Percentiles rank a stretch among this genome's conserved stretches.
These are phyloP conservation scores for Typhlichthys eigenmanni DNA, from an alignment of 2,797 vertebrate species.

Conservation along the genomic window DNA sequence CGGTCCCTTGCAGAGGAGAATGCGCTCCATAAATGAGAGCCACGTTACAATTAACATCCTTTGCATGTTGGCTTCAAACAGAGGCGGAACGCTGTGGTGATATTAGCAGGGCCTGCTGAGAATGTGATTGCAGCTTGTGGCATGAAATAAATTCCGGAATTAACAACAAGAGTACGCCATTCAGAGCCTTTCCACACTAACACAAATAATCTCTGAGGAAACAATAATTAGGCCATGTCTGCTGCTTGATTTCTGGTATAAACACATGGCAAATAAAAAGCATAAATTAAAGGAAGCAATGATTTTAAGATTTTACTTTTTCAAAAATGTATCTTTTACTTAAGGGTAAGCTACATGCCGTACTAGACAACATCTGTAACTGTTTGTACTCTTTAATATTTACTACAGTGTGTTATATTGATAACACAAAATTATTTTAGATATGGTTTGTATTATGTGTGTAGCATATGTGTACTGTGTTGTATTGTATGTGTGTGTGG, in stretches of 20 bases:
- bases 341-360: too few relatives aligned
- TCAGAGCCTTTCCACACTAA: slow-evolving; percentile 47
- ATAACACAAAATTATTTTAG: too few relatives aligned
- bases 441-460: too few relatives aligned
- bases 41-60: slow-evolving; percentile 28
- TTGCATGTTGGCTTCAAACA: slow-evolving; percentile 41
- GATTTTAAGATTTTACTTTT: too few relatives aligned
- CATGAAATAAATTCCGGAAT: slow-evolving; percentile 59
- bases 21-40: slow-evolving; percentile 8
- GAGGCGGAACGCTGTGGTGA: slow-evolving; percentile 51
- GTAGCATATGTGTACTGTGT: not conserved
- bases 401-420: not conserved
- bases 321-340: not conserved
- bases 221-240: slow-evolving; percentile 32
- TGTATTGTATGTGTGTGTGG: not conserved
- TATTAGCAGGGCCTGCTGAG: slow-evolving; percentile 51
- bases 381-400: slow-evolving; percentile 13
- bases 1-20: slow-evolving; percentile 44
- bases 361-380: too few relatives aligned
- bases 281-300: slow-evolving; percentile 1
- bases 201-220: slow-evolving; percentile 27
- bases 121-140: slow-evolving; percentile 62
- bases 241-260: slow-evolving; percentile 17
- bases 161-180: slow-evolving; percentile 46
- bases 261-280: slow-evolving; percentile 1